Evolutionary conservation across 2,113 vertebrate species (phyloP), one percentile per base, ranked within the genome.

Genomic region (Alectura lathami): DNA sequence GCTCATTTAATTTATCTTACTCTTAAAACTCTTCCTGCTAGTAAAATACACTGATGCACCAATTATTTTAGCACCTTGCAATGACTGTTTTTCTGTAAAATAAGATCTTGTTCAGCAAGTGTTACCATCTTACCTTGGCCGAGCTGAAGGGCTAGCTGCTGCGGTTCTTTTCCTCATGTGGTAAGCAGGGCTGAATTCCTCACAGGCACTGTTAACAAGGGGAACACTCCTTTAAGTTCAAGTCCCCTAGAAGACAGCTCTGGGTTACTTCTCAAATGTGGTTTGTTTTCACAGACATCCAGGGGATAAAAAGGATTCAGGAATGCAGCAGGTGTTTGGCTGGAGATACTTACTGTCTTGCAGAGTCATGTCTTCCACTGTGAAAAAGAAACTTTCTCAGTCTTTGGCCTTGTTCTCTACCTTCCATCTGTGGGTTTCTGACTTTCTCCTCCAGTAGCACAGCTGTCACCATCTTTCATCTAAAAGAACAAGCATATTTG

Each of bases 1-100:
- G 75, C 74, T 47, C 95, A 48, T 48, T 96, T 96, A 83, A 97
- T 93, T 90, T 96, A 13, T 42, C 54, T 2, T n/a, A 13, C 54
- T 57, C 54, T n/a, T n/a, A 21, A 60, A 83, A 40, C 66, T 64
- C 83, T 74, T 32, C 2, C 89, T n/a, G 67, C 83, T 77, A 42
- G 63, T 78, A 40, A 74, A 93, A 48, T 8, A 48, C 82, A 43
- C 51, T 4, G 53, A 67, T 0, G 50, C 75, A 54, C 76, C 70
- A 66, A 79, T 85, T 93, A 69, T 50, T 82, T 17, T 1, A 82
- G 77, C 81, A 75, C 66, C 1, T 0, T 17, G 22, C 21, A 38
- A 3, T 2, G 27, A 14, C 0, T 42, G 57, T 6, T 7, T 53
- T 91, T 89, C 8, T 8, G 27, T 14, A 38, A 60, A 57, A 63